These are phyloP conservation scores for Phortica magna DNA, from an alignment of 2,888 invertebrate genomes.

Conservation along the genomic window DNA sequence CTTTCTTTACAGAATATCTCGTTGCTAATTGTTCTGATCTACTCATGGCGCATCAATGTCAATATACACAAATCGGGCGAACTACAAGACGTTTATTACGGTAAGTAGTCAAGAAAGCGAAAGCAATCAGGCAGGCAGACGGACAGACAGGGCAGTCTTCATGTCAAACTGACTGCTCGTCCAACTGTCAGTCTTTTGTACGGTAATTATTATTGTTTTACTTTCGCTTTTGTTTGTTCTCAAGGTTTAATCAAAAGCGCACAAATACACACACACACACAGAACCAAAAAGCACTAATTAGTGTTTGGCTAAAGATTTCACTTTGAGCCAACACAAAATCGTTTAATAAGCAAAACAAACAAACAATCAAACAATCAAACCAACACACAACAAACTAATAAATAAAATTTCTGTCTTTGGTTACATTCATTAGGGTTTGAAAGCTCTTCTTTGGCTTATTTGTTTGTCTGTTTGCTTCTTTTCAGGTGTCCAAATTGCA, in stretches of 20 bases:
- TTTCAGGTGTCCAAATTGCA: conserved; percentile 89
- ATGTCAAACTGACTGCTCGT: too few relatives aligned
- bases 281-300: not conserved
- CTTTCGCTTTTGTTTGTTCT: not conserved
- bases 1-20: conserved; percentile 84
- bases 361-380: conserved; percentile 37
- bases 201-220: not conserved
- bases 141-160: too few relatives aligned
- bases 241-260: not conserved
- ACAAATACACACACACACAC: conserved; percentile 12
- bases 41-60: conserved; percentile 87
- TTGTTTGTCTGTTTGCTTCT: conserved; percentile 22
- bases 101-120: conserved; percentile 78
- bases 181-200: not conserved
- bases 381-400: conserved; percentile 47
- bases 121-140: too few relatives aligned
- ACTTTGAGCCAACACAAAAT: conserved; percentile 49
- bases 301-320: conserved; percentile 21
- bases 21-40: conserved; percentile 85
- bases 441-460: not conserved
- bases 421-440: conserved; percentile 14
- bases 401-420: conserved; percentile 58
- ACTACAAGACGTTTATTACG: conserved; percentile 87
- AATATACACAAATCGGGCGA: conserved; percentile 85
- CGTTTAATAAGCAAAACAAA: conserved; percentile 11